Conservation (phyloP, 2,113 vertebrate species). For the Lepus timidus region DNA sequence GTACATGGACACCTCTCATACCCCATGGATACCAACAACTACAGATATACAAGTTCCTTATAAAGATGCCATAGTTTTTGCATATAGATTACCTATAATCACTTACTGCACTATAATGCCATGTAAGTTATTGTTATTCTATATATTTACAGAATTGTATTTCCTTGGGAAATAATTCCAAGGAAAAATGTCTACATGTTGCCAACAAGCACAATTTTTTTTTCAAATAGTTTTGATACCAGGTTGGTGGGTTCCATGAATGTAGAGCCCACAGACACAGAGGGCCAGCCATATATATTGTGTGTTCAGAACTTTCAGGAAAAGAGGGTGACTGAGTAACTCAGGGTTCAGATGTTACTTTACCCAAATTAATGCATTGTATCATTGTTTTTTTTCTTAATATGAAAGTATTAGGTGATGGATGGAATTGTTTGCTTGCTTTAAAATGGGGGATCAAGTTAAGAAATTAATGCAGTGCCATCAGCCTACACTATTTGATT, state of each 20-base stretch:
- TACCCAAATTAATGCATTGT: no score
- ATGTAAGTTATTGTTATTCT: not conserved
- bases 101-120: not conserved
- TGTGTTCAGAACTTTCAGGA: no score
- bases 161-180: not conserved
- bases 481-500: not conserved
- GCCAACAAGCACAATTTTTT: not conserved
- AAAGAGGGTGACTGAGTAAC: no score
- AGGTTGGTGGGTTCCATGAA: not conserved
- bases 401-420: not conserved
- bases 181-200: not conserved
- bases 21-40: not conserved
- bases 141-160: not conserved
- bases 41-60: not conserved
- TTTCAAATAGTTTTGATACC: not conserved
- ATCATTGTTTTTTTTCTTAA: no score
- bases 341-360: no score
- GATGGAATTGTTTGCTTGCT: not conserved
- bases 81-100: constrained; percentile 1
- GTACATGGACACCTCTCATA: not conserved
- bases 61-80: not conserved
- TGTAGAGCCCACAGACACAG: not conserved
- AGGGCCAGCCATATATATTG: not conserved
- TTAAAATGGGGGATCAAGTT: constrained; percentile 27
- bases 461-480: not conserved